These are phyloP conservation scores for Bergia puertoricense DNA, from an alignment of 92 coral and sea anemone genomes.

Conservation along the genomic window DNA sequence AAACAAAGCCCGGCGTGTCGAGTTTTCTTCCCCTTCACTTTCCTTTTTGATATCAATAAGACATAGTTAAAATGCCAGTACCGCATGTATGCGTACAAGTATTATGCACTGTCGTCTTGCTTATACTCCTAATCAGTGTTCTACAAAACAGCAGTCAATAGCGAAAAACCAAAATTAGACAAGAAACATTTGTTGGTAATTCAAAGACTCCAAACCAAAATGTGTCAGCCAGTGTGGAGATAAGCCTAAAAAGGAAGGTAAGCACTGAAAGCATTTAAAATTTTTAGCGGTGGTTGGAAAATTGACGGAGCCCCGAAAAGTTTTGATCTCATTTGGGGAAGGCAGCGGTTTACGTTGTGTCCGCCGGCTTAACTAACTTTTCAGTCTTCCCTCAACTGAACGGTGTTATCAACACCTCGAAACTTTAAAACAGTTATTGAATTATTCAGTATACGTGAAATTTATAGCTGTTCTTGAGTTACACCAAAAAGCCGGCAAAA, in stretches of 20 bases:
- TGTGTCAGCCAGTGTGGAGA: neutral
- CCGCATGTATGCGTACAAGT: no score
- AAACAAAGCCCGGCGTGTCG: slow-evolving; percentile 26
- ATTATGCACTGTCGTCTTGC: neutral
- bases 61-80: slow-evolving; percentile 28
- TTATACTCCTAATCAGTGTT: neutral
- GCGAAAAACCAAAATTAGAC: neutral
- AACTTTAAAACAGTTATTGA: no score
- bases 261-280: neutral
- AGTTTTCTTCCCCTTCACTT: slow-evolving; percentile 7
- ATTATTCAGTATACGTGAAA: no score
- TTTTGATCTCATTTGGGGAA: neutral
- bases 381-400: neutral
- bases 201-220: no score
- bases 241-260: neutral
- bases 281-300: neutral
- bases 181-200: neutral
- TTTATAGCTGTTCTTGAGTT: no score
- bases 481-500: no score
- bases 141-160: neutral
- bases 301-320: neutral
- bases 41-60: slow-evolving; percentile 28
- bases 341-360: neutral
- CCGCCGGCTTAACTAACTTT: neutral
- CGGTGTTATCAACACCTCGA: neutral